Evolutionary conservation across 2,113 vertebrate genomes (phyloP).

Genomic region (Oncorhynchus nerka): DNA sequence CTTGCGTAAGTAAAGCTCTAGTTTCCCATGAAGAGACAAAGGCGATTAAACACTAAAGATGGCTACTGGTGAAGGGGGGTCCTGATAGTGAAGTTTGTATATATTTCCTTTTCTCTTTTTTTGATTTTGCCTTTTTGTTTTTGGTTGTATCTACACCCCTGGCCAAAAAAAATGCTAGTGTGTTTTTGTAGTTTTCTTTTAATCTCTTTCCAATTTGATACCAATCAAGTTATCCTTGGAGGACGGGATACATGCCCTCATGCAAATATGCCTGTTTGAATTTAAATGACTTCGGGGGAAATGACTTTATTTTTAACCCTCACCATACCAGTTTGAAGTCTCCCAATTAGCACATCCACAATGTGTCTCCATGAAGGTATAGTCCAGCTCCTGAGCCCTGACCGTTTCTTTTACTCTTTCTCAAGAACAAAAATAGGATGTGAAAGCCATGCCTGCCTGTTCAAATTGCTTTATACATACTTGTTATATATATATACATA

Average conservation of each 20-base stretch:
- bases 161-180: conserved; percentile 27
- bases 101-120: conserved; percentile 31
- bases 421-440: conserved; percentile 76
- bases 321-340: conserved; percentile 37
- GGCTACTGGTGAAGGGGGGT: conserved; percentile 12
- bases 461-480: conserved; percentile 85
- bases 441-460: conserved; percentile 87
- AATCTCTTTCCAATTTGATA: conserved; percentile 4
- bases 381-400: conserved; percentile 51
- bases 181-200: neutral
- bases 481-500: conserved; percentile 54
- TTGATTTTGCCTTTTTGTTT: conserved; percentile 32
- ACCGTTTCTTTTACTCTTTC: conserved; percentile 65
- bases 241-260: neutral
- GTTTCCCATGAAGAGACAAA: conserved; percentile 43
- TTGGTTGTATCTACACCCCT: conserved; percentile 38
- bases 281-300: neutral
- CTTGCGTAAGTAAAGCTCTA: conserved; percentile 50
- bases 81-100: conserved; percentile 45
- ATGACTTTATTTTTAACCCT: conserved; percentile 6
- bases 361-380: conserved; percentile 67
- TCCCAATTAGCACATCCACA: conserved; percentile 69
- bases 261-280: neutral
- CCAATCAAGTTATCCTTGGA: neutral
- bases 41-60: conserved; percentile 68